Evolutionary conservation across 2,888 invertebrate species (phyloP), one percentile per base, ranked within the genome.

Genomic region (Chrysomela aeneicollis): DNA sequence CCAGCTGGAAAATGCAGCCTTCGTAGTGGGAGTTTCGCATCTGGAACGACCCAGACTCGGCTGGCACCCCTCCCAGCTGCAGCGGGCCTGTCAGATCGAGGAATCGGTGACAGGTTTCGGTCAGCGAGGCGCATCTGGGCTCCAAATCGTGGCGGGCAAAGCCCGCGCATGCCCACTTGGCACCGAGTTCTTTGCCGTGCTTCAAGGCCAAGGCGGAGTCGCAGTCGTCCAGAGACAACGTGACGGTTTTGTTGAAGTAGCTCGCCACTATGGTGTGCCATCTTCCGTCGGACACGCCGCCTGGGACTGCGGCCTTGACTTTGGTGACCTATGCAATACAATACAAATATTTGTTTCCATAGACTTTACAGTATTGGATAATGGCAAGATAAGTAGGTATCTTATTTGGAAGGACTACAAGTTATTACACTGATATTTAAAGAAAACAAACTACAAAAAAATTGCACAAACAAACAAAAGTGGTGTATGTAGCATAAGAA

Each of bases 1-100:
- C 87, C 1, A 98, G 83, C 77, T 98, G 94, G 0, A 92, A 90
- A 72, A 98, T 94, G 82, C 98, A 98, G 0, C 98, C 98, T 0
- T 92, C 86, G 78, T 91, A 98, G 78, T 95, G 92, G 64, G 90
- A 90, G 77, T 91, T 92, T 68, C 89, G 87, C 0, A 92, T 89
- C 77, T 92, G 93, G 72, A 92, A 93, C 73, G 88, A 90, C 18
- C 88, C 90, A 0, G 93, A 92, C 35, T 94, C 88, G 57, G 90
- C 87, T 0, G 97, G 97, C 0, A 98, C 84, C 0, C 97, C 97
- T 0, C 98, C 98, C 6, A 98, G 61, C 67, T 80, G 79, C 21
- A 80, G 67, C 9, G 10, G 92, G 87, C 55, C 92, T 0, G 97
- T 97, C 37, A 98, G 84, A 80, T 98, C 98, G 35, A 98, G 83